Percentiles rank a stretch among this genome's conserved stretches.
phyloP scores from a whole-genome alignment of 2,113 vertebrate species.

The Neoarius graeffei region DNA sequence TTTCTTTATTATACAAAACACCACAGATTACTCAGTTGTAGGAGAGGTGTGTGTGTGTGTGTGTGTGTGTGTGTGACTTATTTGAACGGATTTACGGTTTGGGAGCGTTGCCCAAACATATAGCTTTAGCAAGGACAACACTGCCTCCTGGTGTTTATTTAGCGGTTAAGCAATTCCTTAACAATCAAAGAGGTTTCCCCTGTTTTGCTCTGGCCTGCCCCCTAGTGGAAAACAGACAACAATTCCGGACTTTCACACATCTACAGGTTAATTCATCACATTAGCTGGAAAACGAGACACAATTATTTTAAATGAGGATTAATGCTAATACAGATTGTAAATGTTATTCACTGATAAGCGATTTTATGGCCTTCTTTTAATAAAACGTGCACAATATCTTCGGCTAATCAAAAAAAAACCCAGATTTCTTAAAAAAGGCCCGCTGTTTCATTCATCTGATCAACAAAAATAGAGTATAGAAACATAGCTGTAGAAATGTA shows the following conservation, averaged over 20 bases:
- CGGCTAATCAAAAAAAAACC: neutral
- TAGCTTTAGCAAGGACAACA: neutral
- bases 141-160: conserved; percentile 24
- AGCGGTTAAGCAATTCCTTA: neutral
- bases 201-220: neutral
- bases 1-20: neutral
- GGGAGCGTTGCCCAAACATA: neutral
- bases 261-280: neutral
- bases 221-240: neutral
- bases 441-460: neutral
- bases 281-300: neutral
- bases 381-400: neutral
- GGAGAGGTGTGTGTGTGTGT: neutral
- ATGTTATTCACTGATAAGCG: neutral
- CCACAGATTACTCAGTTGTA: neutral
- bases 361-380: neutral
- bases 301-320: neutral
- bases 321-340: neutral
- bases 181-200: neutral
- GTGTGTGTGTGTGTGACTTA: neutral
- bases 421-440: neutral
- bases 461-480: neutral
- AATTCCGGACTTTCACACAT: too few relatives aligned
- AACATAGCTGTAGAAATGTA: neutral
- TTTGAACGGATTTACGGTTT: neutral